These are phyloP conservation scores for Leptinotarsa undecemlineata DNA, from an alignment of 1,140 invertebrate species.

Conservation along the genomic window DNA sequence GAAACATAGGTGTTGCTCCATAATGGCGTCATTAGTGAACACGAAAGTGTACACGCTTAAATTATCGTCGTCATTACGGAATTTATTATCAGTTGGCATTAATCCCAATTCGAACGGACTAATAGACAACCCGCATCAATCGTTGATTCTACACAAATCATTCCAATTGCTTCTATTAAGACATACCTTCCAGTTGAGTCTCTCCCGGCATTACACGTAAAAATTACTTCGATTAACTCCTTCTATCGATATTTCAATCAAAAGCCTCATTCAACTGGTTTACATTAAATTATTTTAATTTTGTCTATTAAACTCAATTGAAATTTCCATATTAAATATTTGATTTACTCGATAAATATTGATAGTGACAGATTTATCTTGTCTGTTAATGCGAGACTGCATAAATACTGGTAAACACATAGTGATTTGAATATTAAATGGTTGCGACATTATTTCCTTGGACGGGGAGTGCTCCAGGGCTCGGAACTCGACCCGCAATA, in stretches of 20 bases:
- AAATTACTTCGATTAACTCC: neutral
- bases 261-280: neutral
- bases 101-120: conserved; percentile 16
- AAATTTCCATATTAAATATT: conserved; percentile 4
- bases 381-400: neutral
- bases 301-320: conserved; percentile 5
- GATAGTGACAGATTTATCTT: conserved; percentile 6
- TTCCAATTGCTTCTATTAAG: conserved; percentile 20
- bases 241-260: conserved; percentile 2
- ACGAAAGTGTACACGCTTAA: conserved; percentile 27
- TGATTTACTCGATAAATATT: conserved; percentile 8
- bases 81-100: conserved; percentile 32
- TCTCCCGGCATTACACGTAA: neutral
- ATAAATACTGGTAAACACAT: conserved; percentile 6
- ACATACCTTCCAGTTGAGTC: neutral
- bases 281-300: conserved; percentile 7
- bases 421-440: conserved; percentile 5
- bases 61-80: conserved; percentile 32
- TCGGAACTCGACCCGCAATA: conserved; percentile 5
- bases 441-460: conserved; percentile 2
- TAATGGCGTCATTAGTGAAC: conserved; percentile 34
- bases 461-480: neutral
- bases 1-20: conserved; percentile 24
- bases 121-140: conserved; percentile 26
- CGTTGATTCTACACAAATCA: conserved; percentile 27